phyloP scores from a whole-genome alignment of 2,797 vertebrate genomes.

The Pangasius krempfi region DNA sequence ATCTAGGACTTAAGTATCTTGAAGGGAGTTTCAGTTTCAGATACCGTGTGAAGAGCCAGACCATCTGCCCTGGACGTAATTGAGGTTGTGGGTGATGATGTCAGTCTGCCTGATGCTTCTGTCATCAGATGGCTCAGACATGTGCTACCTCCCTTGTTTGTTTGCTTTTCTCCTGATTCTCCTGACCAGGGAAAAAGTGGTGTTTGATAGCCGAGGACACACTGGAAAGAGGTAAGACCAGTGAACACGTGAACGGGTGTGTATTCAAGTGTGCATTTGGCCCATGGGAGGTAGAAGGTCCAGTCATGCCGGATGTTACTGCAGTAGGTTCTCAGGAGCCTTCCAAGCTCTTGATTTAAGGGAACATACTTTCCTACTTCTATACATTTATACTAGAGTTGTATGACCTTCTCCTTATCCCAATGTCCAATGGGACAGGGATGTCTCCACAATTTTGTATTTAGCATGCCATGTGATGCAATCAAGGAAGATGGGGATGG shows the following conservation, averaged over 20 bases:
- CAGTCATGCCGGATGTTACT: not conserved
- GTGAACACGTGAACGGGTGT: not conserved
- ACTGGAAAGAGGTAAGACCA: not conserved
- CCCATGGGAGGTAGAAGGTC: not conserved
- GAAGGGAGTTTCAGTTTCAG: not conserved
- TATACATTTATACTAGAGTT: not conserved
- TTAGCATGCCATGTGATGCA: slow-evolving; percentile 10
- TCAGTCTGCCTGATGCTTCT: not conserved
- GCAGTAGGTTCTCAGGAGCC: not conserved
- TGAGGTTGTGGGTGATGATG: not conserved
- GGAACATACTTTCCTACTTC: not conserved
- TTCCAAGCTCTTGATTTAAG: not conserved
- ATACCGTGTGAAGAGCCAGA: not conserved
- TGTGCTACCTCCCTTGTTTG: not conserved
- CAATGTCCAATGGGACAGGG: not conserved
- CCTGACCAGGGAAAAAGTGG: not conserved
- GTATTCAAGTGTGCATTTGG: not conserved
- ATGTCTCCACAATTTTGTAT: not conserved
- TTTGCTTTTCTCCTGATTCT: not conserved
- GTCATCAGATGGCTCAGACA: not conserved
- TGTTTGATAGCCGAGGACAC: not conserved
- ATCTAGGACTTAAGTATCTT: not conserved
- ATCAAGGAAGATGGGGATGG: not conserved
- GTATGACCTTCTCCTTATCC: not conserved
- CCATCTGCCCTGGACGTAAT: not conserved